Base-by-base conservation (phyloP, 2,797 vertebrate genomes). In the Perodicticus potto region DNA sequence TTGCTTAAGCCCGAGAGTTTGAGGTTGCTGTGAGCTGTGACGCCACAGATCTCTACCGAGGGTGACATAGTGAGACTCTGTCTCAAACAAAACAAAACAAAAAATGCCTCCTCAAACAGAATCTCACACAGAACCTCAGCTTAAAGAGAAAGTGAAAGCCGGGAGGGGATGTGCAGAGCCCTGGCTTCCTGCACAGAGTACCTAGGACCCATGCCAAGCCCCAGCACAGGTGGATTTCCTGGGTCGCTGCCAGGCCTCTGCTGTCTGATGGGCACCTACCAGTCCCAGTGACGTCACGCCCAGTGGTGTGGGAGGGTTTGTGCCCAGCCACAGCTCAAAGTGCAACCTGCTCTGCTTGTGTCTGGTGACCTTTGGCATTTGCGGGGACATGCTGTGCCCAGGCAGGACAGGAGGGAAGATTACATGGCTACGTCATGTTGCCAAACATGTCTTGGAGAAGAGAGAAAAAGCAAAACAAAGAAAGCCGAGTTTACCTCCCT, bases 291-390 rank as follows among this genome's bases (percentile, higher is more conserved):
- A 87, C 5, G 23, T 73, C 57, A 74, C 45, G 67, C 53, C 84
- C 19, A 40, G 17, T 25, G 1, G 4, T 84, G 29, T 3, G 1
- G 53, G 65, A 95, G 83, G 78, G 45, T 77, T 49, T 55, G 23
- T 37, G 74, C 49, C 65, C 72, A 43, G 89, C 57, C 45, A 63
- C 27, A 5, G 53, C 70, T 65, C 89, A 43, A 34, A 67, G 40
- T 70, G 67, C 32, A 63, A 23, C 49, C 57, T 14, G 17, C 29
- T 74, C 67, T 82, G 23, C 19, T 2, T 78, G 63, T 37, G 63
- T 89, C 95, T 83, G 63, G 72, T 74, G 86, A 96, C 69, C 77
- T 86, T 84, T 91, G 93, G 89, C 34, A 27, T 91, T 84, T 8
- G 11, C 2, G 3, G 83, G 87, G 93, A 94, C 86, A 17, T 0